These are phyloP conservation scores for Pollachius pollachius DNA, from an alignment of 2,113 vertebrate species.

Conservation along the genomic window DNA sequence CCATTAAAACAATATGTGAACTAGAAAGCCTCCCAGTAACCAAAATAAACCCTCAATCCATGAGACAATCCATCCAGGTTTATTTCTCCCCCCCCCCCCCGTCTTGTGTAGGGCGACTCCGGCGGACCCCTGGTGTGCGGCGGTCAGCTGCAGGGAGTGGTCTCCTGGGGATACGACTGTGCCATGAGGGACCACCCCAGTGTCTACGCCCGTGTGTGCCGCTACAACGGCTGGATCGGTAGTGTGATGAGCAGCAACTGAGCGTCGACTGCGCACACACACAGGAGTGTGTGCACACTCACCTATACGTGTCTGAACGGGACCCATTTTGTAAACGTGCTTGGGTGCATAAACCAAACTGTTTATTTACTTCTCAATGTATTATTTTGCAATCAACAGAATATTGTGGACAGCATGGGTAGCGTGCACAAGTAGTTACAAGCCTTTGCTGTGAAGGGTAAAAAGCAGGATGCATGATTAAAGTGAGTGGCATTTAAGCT, in stretches of 20 bases:
- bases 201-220: constrained; percentile 77
- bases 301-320: not conserved
- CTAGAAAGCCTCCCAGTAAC: too few species aligned
- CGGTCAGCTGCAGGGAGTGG: constrained; percentile 74
- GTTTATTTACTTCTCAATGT: constrained; percentile 27
- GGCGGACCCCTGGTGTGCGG: constrained; percentile 78
- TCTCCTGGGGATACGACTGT: constrained; percentile 79
- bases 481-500: too few species aligned
- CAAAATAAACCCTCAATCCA: too few species aligned
- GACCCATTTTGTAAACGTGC: not conserved
- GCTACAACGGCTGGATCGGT: constrained; percentile 74
- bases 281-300: not conserved
- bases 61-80: too few species aligned
- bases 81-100: not conserved
- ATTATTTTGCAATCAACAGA: too few species aligned
- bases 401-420: too few species aligned
- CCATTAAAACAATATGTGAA: not conserved
- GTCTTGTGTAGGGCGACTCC: constrained; percentile 69
- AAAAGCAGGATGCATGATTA: too few species aligned
- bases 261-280: constrained; percentile 15
- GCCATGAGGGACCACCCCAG: constrained; percentile 71
- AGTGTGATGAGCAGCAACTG: constrained; percentile 58
- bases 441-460: too few species aligned
- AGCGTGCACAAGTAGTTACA: too few species aligned
- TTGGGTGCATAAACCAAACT: not conserved